Evolutionary conservation across 2,113 vertebrate species (phyloP), one percentile per base, ranked within the genome.

Genomic region (Oryzias curvinotus): DNA sequence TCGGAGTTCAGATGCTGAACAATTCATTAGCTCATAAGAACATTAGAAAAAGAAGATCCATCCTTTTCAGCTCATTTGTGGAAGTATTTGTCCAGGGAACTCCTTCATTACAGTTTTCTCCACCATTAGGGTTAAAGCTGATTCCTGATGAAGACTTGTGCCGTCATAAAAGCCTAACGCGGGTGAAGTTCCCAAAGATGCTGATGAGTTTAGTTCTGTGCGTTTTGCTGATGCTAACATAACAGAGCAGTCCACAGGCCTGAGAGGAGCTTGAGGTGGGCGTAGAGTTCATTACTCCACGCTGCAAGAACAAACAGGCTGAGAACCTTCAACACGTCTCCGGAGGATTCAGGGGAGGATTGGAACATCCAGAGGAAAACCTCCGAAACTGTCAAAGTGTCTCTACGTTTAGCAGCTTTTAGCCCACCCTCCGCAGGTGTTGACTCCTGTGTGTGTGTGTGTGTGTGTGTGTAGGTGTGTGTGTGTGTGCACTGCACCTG

Each of bases 401-500:
- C 36, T 36, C 36, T 10, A 2, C 36, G 36, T 36, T 36, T 36
- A 36, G 36, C 36, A 12, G 36, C 8, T 30, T 7, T 30, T 30
- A 36, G 10, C 36, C 12, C 36, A 12, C 2, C 36, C 36, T 36
- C 12, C 44, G 5, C 44, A 46, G 44, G 44, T 46, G 51, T 53
- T 42, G 53, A 12, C 46, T 51, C 54, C 14, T 17, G 56, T n/a
- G 15, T 17, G 19, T 17, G 30, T 4, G 14, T 43, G 63, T 43
- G 30, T 43, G 21, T 30, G 41, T 16, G 41, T 10, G 19, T 26
- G 21, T 3, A 7, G 4, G 61, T 58, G 42, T 58, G 13, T 46
- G 21, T 42, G 52, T 23, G 51, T 36, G 7, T 19, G 51, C 30
- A 44, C 25, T 16, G 17, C 41, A 90, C 88, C 88, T 71, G 88